Percentiles rank a stretch among this genome's conserved stretches.
phyloP scores from a whole-genome alignment of 2,888 invertebrate species.

The Erebia ligea region DNA sequence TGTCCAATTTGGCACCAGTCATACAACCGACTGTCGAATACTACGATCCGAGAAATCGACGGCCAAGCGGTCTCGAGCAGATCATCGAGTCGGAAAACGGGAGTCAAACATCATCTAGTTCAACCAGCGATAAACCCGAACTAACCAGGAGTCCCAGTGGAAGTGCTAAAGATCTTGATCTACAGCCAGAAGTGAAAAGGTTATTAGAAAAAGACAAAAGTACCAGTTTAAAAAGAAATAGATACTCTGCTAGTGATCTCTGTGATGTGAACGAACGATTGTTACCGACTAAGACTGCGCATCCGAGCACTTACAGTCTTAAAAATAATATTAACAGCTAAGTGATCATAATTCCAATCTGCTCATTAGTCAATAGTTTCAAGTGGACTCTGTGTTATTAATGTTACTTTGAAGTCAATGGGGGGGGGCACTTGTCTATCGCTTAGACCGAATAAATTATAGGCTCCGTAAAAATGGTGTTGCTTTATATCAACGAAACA shows the following conservation, averaged over 20 bases:
- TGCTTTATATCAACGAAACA: slow-evolving; percentile 32
- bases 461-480: slow-evolving; percentile 10
- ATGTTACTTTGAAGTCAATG: slow-evolving; percentile 27
- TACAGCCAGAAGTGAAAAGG: slow-evolving; percentile 64
- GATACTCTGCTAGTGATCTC: slow-evolving; percentile 88
- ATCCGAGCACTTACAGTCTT: slow-evolving; percentile 86
- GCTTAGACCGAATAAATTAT: slow-evolving; percentile 14
- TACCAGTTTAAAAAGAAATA: slow-evolving; percentile 73
- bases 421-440: slow-evolving; percentile 15
- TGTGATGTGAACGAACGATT: slow-evolving; percentile 83
- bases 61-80: slow-evolving; percentile 74
- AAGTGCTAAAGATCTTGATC: slow-evolving; percentile 63
- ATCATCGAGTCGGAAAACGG: slow-evolving; percentile 74
- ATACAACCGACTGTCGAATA: slow-evolving; percentile 75
- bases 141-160: slow-evolving; percentile 60
- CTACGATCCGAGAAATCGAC: slow-evolving; percentile 67
- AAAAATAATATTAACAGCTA: slow-evolving; percentile 81
- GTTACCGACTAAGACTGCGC: slow-evolving; percentile 79
- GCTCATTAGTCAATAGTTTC: slow-evolving; percentile 69
- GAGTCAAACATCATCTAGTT: slow-evolving; percentile 74
- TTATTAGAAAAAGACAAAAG: slow-evolving; percentile 64
- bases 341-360: slow-evolving; percentile 62
- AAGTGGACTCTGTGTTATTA: slow-evolving; percentile 42
- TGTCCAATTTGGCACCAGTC: slow-evolving; percentile 68
- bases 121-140: slow-evolving; percentile 67